Conservation (phyloP, 2,797 vertebrate species). For the Gymnodraco acuticeps region DNA sequence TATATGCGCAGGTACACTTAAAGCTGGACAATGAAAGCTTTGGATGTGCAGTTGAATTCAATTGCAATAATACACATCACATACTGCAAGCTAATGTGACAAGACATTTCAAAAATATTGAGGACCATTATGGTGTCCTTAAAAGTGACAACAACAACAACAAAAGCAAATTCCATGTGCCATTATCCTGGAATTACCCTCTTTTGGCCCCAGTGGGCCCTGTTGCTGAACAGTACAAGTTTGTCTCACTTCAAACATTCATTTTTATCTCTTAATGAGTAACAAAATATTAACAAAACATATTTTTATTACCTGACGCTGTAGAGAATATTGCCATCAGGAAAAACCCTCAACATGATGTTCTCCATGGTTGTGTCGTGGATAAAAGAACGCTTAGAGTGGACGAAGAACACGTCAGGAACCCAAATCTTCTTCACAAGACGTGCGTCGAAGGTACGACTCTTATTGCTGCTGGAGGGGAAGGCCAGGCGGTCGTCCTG, state of each 20-base stretch:
- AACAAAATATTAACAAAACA: not conserved
- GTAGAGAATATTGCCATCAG: slow-evolving; percentile 93
- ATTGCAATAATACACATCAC: not conserved
- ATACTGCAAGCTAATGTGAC: too few species aligned
- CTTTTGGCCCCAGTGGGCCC: not conserved
- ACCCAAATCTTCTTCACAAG: slow-evolving; percentile 95
- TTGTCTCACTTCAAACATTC: not conserved
- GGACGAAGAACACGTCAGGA: slow-evolving; percentile 95
- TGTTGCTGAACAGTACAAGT: not conserved
- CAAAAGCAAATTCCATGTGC: not conserved
- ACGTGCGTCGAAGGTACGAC: slow-evolving; percentile 92
- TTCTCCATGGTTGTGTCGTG: slow-evolving; percentile 95
- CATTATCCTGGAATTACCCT: not conserved
- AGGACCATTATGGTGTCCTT: not conserved
- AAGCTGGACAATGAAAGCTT: not conserved
- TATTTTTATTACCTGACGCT: slow-evolving; percentile 87
- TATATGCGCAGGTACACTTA: too few species aligned
- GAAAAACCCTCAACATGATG: slow-evolving; percentile 91
- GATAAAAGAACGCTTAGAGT: slow-evolving; percentile 94
- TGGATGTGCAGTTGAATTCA: not conserved
- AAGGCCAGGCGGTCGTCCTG: slow-evolving; percentile 94
- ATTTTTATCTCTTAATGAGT: not conserved
- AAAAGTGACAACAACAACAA: not conserved
- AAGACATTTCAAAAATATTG: not conserved
- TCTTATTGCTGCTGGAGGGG: slow-evolving; percentile 92